A percentile compares a stretch with the other conserved stretches of the same genome.
phyloP scores from a whole-genome alignment of 2,888 invertebrate species.

The Sphecodes monilicornis region DNA sequence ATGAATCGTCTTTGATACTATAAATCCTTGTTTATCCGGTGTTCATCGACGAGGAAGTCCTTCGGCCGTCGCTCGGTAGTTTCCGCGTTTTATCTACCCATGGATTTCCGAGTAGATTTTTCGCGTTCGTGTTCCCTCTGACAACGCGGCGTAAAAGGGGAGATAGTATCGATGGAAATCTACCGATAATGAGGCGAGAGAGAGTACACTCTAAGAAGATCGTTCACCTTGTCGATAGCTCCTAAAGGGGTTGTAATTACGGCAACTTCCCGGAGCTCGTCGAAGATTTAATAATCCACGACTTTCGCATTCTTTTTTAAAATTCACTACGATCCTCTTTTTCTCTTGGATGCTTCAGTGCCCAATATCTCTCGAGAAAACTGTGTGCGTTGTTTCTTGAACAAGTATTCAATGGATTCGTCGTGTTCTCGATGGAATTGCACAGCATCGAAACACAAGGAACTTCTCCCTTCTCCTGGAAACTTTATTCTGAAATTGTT shows the following conservation, averaged over 20 bases:
- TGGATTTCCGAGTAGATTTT: conserved; percentile 42
- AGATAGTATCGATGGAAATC: not conserved
- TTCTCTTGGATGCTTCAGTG: not conserved
- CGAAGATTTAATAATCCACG: not conserved
- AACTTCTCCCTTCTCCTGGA: not conserved
- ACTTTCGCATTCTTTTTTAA: not conserved
- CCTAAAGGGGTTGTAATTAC: not conserved
- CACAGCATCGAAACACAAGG: not conserved
- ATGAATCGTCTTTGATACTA: conserved; percentile 12
- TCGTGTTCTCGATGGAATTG: not conserved
- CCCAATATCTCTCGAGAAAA: too few species aligned
- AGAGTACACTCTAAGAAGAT: not conserved
- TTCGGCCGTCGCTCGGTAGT: conserved; percentile 3
- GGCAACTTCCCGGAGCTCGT: not conserved
- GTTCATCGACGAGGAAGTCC: conserved; percentile 39
- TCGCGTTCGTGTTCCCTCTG: conserved; percentile 3
- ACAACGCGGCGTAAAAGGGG: not conserved
- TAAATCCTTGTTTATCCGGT: conserved; percentile 49
- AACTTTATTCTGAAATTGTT: not conserved
- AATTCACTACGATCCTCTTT: not conserved
- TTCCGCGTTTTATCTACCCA: conserved; percentile 38
- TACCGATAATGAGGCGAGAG: conserved; percentile 5
- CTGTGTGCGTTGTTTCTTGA: too few species aligned
- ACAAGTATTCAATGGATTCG: not conserved
- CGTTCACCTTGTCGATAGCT: not conserved